Evolutionary conservation across 2,888 invertebrate genomes (phyloP).

Genomic region (Seladonia tumulorum): DNA sequence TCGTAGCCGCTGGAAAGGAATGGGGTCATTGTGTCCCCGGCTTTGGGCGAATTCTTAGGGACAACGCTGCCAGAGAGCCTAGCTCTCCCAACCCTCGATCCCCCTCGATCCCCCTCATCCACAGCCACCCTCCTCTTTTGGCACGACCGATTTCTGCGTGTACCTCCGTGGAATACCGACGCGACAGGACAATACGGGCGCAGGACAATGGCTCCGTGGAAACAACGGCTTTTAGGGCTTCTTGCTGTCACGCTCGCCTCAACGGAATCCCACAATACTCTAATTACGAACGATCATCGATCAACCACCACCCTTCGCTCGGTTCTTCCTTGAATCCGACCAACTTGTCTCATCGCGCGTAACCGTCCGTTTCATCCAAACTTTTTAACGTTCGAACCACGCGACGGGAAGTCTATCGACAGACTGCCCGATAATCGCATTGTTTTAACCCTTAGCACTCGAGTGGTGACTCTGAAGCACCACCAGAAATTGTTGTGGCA

Average conservation of each 20-base stretch:
- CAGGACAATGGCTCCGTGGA: conserved; percentile 37
- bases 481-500: no score
- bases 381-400: neutral
- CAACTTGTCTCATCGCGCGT: neutral
- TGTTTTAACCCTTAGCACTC: no score
- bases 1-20: conserved; percentile 23
- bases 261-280: conserved; percentile 13
- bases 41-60: conserved; percentile 42
- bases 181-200: conserved; percentile 42
- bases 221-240: conserved; percentile 31
- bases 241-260: conserved; percentile 18
- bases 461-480: no score
- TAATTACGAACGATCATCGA: conserved; percentile 41
- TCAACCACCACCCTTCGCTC: conserved; percentile 14
- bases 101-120: neutral
- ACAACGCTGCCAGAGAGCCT: neutral
- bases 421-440: neutral
- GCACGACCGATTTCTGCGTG: conserved; percentile 28
- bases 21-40: conserved; percentile 42
- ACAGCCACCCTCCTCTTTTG: conserved; percentile 14
- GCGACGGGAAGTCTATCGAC: neutral
- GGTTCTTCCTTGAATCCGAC: neutral
- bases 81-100: neutral
- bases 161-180: conserved; percentile 43
- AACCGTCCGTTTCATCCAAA: neutral